phyloP scores from a whole-genome alignment of 2,113 vertebrate species.

The Gnathonemus longibarbis region DNA sequence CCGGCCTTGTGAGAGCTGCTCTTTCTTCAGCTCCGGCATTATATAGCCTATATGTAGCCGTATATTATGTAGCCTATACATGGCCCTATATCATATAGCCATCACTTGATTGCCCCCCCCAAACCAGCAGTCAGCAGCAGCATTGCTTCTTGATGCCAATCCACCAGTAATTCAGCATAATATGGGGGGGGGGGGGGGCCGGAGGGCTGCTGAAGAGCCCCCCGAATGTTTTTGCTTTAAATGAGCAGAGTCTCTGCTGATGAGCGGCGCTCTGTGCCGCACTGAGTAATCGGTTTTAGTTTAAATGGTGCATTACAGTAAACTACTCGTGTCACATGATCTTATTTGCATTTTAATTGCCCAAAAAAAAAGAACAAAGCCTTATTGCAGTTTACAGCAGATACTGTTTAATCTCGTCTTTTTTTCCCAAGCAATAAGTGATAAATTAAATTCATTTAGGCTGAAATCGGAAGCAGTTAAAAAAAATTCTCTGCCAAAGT shows the following conservation, averaged over 20 bases:
- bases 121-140: not conserved
- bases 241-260: not conserved
- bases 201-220: not conserved
- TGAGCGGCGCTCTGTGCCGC: not conserved
- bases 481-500: not conserved
- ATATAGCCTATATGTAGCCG: not conserved
- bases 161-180: not conserved
- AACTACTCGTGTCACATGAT: constrained; percentile 15
- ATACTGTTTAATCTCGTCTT: constrained; percentile 27
- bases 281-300: not conserved
- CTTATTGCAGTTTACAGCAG: constrained; percentile 17
- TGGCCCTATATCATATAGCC: not conserved
- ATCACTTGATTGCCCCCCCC: not conserved
- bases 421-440: constrained; percentile 1
- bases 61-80: not conserved
- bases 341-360: constrained; percentile 22
- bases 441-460: constrained; percentile 18
- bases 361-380: not conserved
- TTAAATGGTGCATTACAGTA: constrained; percentile 5
- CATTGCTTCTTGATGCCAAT: not conserved
- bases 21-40: not conserved
- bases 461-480: constrained; percentile 15
- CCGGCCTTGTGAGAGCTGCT: not conserved
- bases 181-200: not conserved
- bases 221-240: not conserved